Evolutionary conservation across 1,140 invertebrate species (phyloP).

Genomic region (Philopotamus ludificatus): DNA sequence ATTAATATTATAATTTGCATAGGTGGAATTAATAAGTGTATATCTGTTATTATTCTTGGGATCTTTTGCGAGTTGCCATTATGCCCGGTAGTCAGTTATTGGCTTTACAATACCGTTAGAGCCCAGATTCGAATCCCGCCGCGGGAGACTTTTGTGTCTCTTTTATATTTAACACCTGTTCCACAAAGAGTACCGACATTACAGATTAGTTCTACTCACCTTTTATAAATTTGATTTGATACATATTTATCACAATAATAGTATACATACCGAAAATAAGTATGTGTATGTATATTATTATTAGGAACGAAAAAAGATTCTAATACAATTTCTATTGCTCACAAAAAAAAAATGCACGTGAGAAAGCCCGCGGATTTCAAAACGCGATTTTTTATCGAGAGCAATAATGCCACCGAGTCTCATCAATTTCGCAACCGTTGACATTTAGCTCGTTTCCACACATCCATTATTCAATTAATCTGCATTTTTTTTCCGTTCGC

Average conservation of each 20-base stretch:
- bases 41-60: no score
- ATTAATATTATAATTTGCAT: no score
- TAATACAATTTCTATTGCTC: not conserved
- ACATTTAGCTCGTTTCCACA: not conserved
- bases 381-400: no score
- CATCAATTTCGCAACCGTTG: no score
- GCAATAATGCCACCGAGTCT: no score
- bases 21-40: no score
- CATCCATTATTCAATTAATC: not conserved
- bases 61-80: constrained; percentile 13
- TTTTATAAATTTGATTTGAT: constrained; percentile 31
- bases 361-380: no score
- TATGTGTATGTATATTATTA: not conserved
- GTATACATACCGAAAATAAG: not conserved
- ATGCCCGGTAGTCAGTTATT: constrained; percentile 24
- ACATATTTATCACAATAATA: constrained; percentile 21
- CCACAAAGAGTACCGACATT: constrained; percentile 28
- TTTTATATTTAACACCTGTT: constrained; percentile 31
- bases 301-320: no score
- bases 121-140: constrained; percentile 14
- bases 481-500: no score
- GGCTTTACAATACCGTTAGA: constrained; percentile 16
- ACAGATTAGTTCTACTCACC: constrained; percentile 32
- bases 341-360: not conserved
- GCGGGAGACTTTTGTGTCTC: constrained; percentile 27